Percentiles rank a stretch among this genome's conserved stretches.
These are phyloP conservation scores for Balaenoptera acutorostrata DNA, from an alignment of 2,113 vertebrate genomes.

Conservation along the genomic window DNA sequence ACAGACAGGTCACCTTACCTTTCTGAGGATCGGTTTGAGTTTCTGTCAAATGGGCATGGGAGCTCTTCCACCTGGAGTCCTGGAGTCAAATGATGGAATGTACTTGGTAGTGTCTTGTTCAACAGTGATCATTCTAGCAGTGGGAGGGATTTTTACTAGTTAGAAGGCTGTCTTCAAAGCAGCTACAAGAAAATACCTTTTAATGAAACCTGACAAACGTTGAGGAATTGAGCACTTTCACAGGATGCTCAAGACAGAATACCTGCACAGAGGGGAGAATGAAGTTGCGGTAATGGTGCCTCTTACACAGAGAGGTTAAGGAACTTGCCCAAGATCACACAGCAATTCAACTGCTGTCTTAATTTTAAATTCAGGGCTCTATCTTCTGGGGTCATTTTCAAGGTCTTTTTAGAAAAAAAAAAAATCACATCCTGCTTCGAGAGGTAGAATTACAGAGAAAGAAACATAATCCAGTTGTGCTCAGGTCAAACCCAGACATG, in stretches of 20 bases:
- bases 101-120: background rate
- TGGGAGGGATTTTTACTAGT: background rate
- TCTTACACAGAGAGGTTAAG: background rate
- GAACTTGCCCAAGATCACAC: background rate
- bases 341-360: background rate
- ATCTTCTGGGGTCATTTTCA: background rate
- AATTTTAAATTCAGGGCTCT: background rate
- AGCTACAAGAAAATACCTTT: background rate
- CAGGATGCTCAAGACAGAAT: background rate
- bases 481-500: rapidly evolving
- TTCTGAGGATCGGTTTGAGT: background rate
- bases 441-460: background rate
- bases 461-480: background rate
- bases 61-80: background rate
- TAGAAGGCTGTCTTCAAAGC: background rate
- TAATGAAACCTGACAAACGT: background rate
- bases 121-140: background rate
- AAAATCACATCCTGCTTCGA: background rate
- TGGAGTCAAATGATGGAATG: rapidly evolving
- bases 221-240: background rate
- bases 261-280: rapidly evolving
- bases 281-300: no score
- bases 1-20: background rate
- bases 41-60: background rate
- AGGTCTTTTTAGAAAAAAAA: background rate